phyloP scores from a whole-genome alignment of 92 coral and sea anemone species.

The Desmophyllum pertusum region DNA sequence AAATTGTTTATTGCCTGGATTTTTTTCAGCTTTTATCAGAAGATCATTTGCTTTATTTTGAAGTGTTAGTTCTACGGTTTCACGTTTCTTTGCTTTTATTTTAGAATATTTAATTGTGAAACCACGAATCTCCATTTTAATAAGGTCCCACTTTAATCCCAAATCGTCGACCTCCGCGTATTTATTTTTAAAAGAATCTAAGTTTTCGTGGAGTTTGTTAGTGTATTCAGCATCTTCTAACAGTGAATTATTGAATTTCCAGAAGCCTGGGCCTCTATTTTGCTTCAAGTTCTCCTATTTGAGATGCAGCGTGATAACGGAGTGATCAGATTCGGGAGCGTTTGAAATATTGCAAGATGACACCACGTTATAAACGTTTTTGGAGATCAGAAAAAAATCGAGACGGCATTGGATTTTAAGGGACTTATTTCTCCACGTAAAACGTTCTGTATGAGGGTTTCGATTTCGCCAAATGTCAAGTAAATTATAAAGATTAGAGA shows the following conservation, averaged over 20 bases:
- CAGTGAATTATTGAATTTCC: constrained; percentile 20
- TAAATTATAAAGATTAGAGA: neutral
- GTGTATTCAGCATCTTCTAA: neutral
- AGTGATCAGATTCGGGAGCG: constrained; percentile 11
- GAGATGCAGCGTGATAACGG: neutral
- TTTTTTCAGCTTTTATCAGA: neutral
- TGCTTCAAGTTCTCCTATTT: neutral
- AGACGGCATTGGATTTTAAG: constrained; percentile 26
- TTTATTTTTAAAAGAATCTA: neutral
- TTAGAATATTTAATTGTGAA: constrained; percentile 10
- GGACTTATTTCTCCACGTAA: constrained; percentile 24
- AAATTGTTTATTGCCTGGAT: neutral
- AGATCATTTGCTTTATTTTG: constrained; percentile 32
- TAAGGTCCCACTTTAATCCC: constrained; percentile 7
- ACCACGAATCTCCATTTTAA: neutral
- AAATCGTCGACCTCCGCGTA: neutral
- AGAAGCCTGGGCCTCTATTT: constrained; percentile 13
- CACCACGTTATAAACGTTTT: neutral
- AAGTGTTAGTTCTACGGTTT: neutral
- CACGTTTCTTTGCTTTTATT: neutral
- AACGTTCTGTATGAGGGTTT: neutral
- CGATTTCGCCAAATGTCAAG: neutral
- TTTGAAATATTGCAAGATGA: neutral
- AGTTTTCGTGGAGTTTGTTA: neutral
- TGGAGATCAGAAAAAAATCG: constrained; percentile 11